A percentile compares a stretch with the other conserved stretches of the same genome.
Conservation (phyloP, 2,888 invertebrate genomes). For the Luperina nickerlii region DNA sequence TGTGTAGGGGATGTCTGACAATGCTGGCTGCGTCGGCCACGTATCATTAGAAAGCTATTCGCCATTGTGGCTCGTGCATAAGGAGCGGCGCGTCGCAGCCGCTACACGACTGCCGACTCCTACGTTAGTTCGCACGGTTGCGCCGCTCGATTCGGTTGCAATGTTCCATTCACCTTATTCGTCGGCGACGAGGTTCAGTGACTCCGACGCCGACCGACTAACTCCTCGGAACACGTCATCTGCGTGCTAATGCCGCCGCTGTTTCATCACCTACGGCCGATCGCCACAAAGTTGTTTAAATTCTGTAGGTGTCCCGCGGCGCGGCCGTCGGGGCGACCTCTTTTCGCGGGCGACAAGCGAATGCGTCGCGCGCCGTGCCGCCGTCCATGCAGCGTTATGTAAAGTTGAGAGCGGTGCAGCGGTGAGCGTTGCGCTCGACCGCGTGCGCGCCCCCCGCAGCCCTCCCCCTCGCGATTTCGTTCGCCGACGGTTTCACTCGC, state of each 20-base stretch:
- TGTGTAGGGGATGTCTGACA: conserved; percentile 60
- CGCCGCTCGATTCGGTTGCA: conserved; percentile 85
- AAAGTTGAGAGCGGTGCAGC: conserved; percentile 86
- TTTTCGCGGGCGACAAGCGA: conserved; percentile 79
- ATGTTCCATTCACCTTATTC: conserved; percentile 89
- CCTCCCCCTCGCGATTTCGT: conserved; percentile 83
- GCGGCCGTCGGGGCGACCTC: conserved; percentile 84
- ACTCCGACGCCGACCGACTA: conserved; percentile 85
- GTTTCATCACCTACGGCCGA: conserved; percentile 83
- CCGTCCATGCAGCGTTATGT: conserved; percentile 85
- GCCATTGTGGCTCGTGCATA: conserved; percentile 75
- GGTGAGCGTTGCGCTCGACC: conserved; percentile 87
- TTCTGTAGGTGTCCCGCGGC: conserved; percentile 83
- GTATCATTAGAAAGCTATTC: conserved; percentile 87
- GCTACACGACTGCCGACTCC: conserved; percentile 72
- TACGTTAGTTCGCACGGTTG: conserved; percentile 74
- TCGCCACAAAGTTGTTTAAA: conserved; percentile 82
- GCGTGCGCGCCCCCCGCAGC: conserved; percentile 82
- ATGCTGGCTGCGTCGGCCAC: conserved; percentile 69
- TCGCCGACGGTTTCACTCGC: conserved; percentile 83
- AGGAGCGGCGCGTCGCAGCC: conserved; percentile 77
- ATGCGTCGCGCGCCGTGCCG: conserved; percentile 70
- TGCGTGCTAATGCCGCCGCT: conserved; percentile 83
- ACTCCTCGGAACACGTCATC: conserved; percentile 85
- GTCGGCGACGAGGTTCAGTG: conserved; percentile 88